phyloP scores from a whole-genome alignment of 2,888 invertebrate genomes.

The Periphyllus acericola region DNA sequence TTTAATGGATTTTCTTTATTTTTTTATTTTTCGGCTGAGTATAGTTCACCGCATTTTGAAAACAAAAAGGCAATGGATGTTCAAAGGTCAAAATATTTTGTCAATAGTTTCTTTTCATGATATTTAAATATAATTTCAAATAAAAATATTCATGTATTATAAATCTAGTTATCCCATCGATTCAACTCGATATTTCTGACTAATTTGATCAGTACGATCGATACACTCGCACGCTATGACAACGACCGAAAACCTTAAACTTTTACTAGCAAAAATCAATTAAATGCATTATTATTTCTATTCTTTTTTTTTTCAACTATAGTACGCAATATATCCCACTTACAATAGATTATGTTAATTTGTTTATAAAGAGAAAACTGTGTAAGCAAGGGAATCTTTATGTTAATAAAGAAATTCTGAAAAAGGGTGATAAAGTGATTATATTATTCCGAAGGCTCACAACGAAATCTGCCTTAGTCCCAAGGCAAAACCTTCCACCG shows the following conservation, averaged over 20 bases:
- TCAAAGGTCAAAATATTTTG: no score
- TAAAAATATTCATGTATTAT: no score
- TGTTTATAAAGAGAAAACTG: background rate
- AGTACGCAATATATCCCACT: background rate
- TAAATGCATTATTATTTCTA: background rate
- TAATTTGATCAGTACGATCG: no score
- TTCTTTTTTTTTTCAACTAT: background rate
- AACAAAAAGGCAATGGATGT: no score
- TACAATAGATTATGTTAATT: background rate
- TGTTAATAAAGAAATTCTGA: background rate
- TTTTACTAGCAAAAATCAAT: background rate
- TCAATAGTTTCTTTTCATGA: no score
- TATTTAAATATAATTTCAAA: no score
- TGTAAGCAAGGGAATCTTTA: background rate
- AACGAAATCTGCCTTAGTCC: background rate
- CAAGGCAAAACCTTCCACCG: background rate
- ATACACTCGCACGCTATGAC: background rate
- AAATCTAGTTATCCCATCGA: no score
- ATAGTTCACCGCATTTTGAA: no score
- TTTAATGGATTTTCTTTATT: no score
- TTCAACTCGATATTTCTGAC: no score
- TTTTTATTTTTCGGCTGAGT: no score
- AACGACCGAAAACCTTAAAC: background rate
- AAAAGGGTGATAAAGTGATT: background rate
- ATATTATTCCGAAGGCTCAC: background rate